Evolutionary conservation across 2,888 invertebrate genomes (phyloP), one percentile per base, ranked within the genome.

Genomic region (Phrixothrix hirtus): DNA sequence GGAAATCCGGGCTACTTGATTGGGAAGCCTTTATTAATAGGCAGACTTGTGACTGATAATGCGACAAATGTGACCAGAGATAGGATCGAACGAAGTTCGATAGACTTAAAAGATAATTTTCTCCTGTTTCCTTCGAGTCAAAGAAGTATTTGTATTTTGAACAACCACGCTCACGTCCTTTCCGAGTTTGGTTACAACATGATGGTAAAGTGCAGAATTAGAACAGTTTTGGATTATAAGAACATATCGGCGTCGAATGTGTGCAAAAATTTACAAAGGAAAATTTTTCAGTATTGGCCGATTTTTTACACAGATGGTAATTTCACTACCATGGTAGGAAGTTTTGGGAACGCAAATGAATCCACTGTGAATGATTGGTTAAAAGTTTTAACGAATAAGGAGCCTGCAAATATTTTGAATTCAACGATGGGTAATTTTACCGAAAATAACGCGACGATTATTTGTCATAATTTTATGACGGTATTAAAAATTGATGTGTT

Each of bases 1-100:
- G 92, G 92, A 1, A 87, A 85, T 71, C 89, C 89, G 1, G 92
- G 92, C 1, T 92, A 92, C 65, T 67, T 83, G 3, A 61, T 76
- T 2, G 85, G 85, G 4, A 81, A 83, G 60, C 89, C 89, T 0
- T 74, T 92, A 21, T 72, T 83, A 46, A 69, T 71, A 17, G 81
- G 78, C 31, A 70, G 53, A 50, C 37, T 70, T 21, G 75, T 79
- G 13, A 21, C 60, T 59, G 66, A 76, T 1, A 65, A 73, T 4
- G 47, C 65, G 29, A 58, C 62, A n/a, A 53, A 60, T 32, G 25
- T 36, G 7, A 36, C 35, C 10, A 11, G 36, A 36, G 10, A 48
- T 32, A 39, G 11, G 35, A 58, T 53, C 10, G 51, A 31, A 30
- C 37, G 72, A 58, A 60, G 65, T 41, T 42, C 61, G 2, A 35